Evolutionary conservation across 1,140 invertebrate species (phyloP), one percentile per base, ranked within the genome.

Genomic region (Choristoneura fumiferana): DNA sequence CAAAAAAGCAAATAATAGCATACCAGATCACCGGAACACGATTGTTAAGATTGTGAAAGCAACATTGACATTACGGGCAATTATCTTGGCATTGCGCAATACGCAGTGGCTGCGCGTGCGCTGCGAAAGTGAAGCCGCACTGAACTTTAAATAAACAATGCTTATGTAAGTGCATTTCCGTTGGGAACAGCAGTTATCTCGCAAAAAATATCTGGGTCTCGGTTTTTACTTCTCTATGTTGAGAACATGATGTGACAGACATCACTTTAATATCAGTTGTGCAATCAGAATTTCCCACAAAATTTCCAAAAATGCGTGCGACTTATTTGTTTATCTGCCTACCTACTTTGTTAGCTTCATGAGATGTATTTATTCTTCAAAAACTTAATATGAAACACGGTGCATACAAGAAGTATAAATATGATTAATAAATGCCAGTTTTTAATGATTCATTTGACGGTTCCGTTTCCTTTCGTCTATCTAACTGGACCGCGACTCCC

Each of bases 21-120:
- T 63, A 69, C 60, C 69, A 73, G 76, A 77, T 77, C 75, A 69
- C 61, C 68, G 75, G 76, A 77, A 76, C 75, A 69, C 54, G 65
- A 55, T 60, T 60, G 63, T 67, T 74, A 58, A 73, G 63, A 75
- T 84, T 84, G 84, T 81, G 84, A 88, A 88, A 88, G 84, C 62
- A 86, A 80, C 84, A 87, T 86, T 86, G 84, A 85, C 83, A 84
- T 87, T 87, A 83, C 74, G 65, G 65, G 64, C 76, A 84, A 85
- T 87, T 81, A 83, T 72, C 58, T 71, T 60, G 37, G 59, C 58
- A 71, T 86, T 87, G 72, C 76, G 75, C 67, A 84, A 81, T 57
- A 18, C 57, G 60, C 58, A 17, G 17, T 18, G 49, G 36, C 60
- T 65, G 65, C 65, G 69, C 65, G 57, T 54, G 58, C 62, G 45